These are phyloP conservation scores for Sphaeramia orbicularis DNA, from an alignment of 2,797 vertebrate genomes.

Conservation along the genomic window DNA sequence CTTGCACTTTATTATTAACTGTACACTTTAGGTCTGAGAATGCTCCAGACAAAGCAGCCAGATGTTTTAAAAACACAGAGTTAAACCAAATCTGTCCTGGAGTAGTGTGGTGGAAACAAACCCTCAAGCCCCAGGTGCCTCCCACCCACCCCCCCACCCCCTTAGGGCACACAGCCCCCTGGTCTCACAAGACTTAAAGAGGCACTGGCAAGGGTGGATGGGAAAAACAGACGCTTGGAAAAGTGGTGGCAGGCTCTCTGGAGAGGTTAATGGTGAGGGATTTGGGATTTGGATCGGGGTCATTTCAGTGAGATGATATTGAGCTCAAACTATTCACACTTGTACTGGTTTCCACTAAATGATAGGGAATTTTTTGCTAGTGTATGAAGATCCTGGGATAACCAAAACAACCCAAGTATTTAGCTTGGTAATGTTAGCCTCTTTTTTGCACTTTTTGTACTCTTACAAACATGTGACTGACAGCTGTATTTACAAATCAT, in stretches of 20 bases:
- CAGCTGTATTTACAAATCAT: too few species aligned
- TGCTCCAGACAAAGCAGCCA: slow-evolving; percentile 29
- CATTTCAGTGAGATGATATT: slow-evolving; percentile 18
- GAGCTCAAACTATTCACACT: slow-evolving; percentile 20
- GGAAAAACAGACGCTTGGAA: slow-evolving; percentile 21
- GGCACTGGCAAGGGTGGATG: slow-evolving; percentile 3
- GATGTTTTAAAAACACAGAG: slow-evolving; percentile 46
- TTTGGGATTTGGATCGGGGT: slow-evolving; percentile 8
- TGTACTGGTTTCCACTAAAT: slow-evolving; percentile 21
- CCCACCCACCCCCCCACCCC: slow-evolving; percentile 17
- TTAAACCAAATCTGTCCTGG: slow-evolving; percentile 25
- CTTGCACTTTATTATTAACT: slow-evolving; percentile 13
- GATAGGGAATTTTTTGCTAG: slow-evolving; percentile 15
- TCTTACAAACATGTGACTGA: too few species aligned
- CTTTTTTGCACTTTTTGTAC: not conserved
- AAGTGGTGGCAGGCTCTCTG: slow-evolving; percentile 5
- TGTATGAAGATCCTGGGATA: not conserved
- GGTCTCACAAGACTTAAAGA: slow-evolving; percentile 17
- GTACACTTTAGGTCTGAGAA: slow-evolving; percentile 21
- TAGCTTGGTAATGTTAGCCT: not conserved
- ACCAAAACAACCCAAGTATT: not conserved
- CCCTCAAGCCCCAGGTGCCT: slow-evolving; percentile 42
- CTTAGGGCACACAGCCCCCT: slow-evolving; percentile 3
- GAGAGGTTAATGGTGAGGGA: slow-evolving; percentile 6
- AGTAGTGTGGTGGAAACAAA: slow-evolving; percentile 54